Evolutionary conservation across 1,140 invertebrate species (phyloP), one percentile per base, ranked within the genome.

Genomic region (Diuraphis noxia): DNA sequence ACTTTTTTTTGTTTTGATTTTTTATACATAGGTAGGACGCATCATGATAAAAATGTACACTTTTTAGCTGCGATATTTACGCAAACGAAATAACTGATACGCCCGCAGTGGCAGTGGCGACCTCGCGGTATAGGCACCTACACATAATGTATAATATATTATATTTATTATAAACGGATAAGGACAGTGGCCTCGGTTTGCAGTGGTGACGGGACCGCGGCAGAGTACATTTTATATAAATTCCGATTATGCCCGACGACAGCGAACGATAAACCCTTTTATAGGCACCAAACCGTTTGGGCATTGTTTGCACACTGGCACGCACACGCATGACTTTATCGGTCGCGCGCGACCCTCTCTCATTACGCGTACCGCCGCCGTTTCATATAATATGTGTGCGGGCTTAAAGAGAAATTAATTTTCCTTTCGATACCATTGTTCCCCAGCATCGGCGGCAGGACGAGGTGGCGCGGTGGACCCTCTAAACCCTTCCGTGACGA

Each of bases 361-460:
- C 89, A 91, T 91, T 91, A 91, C 77, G 88, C 77, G 88, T 77
- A 88, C 36, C 72, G 10, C 88, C 88, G 77, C 77, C 89, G 89
- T 81, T 91, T 91, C 77, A 52, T 91, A 52, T 91, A 82, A n/a
- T n/a, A n/a, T n/a, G n/a, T n/a, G n/a, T 81, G n/a, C 77, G 77
- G 63, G 89, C 89, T 91, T 91, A 91, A 91, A 91, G 89, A 91
- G 89, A 91, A 91, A 91, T 91, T 91, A 91, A 91, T 91, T 91
- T 91, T 91, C 89, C 89, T 91, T 91, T 91, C 89, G 89, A 91
- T 91, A 91, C 89, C 77, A 91, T 91, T 91, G 89, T 91, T 91
- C 89, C 89, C 77, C 89, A 40, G 49, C 49, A 41, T 63, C 49
- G 86, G 36, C 4, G 21, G 40, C n/a, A n/a, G n/a, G 40, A 63